These are phyloP conservation scores for Tipula unca DNA, from an alignment of 2,888 invertebrate genomes.

Conservation along the genomic window DNA sequence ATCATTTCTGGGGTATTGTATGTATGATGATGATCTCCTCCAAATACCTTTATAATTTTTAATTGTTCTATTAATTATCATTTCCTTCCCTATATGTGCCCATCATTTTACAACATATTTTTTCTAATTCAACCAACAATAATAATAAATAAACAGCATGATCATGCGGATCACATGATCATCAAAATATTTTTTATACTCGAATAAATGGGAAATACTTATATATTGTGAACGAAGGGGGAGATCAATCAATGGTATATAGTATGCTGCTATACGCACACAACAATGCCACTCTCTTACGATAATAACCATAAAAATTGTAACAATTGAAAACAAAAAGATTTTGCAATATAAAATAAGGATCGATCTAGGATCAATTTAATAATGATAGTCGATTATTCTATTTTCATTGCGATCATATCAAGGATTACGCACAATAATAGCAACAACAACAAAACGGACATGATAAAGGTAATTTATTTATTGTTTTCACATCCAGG, in stretches of 20 bases:
- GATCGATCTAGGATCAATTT: background rate
- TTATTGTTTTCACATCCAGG: background rate
- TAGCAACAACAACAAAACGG: background rate
- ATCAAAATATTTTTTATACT: background rate
- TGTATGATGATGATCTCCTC: background rate
- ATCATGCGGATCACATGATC: slow-evolving; percentile 1
- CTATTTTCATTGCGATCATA: background rate
- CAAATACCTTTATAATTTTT: background rate
- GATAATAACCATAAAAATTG: background rate
- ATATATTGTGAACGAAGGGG: background rate
- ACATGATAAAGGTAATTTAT: background rate
- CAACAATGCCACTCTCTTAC: background rate
- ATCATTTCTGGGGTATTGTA: background rate
- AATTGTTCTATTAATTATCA: background rate
- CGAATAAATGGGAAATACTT: background rate
- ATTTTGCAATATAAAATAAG: background rate
- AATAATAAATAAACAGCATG: background rate
- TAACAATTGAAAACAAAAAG: background rate
- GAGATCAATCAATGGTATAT: background rate
- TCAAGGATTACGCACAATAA: background rate
- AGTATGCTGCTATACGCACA: too few relatives aligned
- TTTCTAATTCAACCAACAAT: background rate
- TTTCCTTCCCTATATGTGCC: background rate
- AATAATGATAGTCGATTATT: background rate
- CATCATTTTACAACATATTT: background rate